Evolutionary conservation across 2,888 invertebrate species (phyloP).

Genomic region (Frankliniella fusca): DNA sequence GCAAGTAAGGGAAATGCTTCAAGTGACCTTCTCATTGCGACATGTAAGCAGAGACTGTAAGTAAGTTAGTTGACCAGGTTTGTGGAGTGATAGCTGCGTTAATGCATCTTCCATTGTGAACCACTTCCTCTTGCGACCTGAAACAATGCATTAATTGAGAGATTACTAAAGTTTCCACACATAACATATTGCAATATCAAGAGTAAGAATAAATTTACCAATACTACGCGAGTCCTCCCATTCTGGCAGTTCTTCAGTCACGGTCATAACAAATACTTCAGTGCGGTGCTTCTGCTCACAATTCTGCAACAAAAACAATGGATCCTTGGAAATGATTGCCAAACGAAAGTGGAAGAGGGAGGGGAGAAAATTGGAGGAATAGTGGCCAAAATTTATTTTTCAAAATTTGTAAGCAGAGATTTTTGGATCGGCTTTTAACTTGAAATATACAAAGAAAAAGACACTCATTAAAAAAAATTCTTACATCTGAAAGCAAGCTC

Average conservation of each 20-base stretch:
- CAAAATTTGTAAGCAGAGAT: neutral
- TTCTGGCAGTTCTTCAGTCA: constrained; percentile 86
- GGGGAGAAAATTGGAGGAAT: too few species aligned
- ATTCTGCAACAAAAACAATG: constrained; percentile 59
- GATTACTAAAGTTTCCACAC: too few species aligned
- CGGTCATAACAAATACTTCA: constrained; percentile 89
- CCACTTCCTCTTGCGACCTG: constrained; percentile 88
- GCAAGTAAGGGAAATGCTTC: constrained; percentile 32
- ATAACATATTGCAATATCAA: neutral
- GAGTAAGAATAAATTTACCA: constrained; percentile 44
- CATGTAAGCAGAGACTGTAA: constrained; percentile 60
- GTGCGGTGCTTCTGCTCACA: constrained; percentile 90
- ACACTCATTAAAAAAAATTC: too few species aligned
- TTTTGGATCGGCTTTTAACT: too few species aligned
- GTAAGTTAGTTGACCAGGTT: constrained; percentile 88
- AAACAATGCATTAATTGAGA: constrained; percentile 29
- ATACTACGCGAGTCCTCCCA: constrained; percentile 93
- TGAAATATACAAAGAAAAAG: too few species aligned
- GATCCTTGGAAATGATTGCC: too few species aligned
- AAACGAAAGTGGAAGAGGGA: too few species aligned
- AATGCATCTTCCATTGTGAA: constrained; percentile 86
- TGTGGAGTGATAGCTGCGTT: constrained; percentile 80
- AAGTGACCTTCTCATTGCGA: constrained; percentile 39
- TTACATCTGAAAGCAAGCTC: too few species aligned
- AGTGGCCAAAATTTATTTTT: too few species aligned